Evolutionary conservation across 1,140 invertebrate genomes (phyloP), one percentile per base, ranked within the genome.

Genomic region (Pseudomyrmex sp.): DNA sequence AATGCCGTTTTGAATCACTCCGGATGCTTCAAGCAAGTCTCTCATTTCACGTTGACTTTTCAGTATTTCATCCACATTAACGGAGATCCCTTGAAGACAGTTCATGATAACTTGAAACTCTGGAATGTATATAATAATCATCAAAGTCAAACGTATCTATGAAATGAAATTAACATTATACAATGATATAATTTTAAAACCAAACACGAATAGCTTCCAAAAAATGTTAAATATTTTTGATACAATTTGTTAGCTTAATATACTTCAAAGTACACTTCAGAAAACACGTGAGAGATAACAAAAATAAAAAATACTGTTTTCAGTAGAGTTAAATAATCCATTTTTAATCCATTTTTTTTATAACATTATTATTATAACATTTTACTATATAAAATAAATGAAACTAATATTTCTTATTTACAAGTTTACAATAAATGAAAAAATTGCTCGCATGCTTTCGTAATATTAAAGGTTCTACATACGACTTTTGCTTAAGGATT

Each of bases 331-430:
- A 15, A 8, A 58, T 58, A 8, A 58, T 58, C 15, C 1, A 58
- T 58, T 58, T 58, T n/a, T 58, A n/a, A n/a, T n/a, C 18, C 15
- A 58, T 58, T 58, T 58, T 58, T 58, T 58, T 58, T 18, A 58
- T 58, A 26, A 26, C 26, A 26, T 5, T 58, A 15, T 58, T 7
- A 58, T 18, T 58, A 58, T 18, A 58, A 58, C n/a, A 58, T 58
- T 58, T 1, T 58, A 58, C 56, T 58, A 18, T 58, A 58, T 58
- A 58, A 58, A 58, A 58, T 58, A 58, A 59, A 59, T 59, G 2
- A 20, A 59, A 59, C 56, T 59, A 23, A 59, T 59, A 59, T 59
- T 59, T 59, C 18, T 59, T 58, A 58, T 58, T 58, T 58, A 58
- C 1, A 58, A 58, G 54, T 59, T 59, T 20, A 59, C 7, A 20